Conservation (phyloP, 1,140 invertebrate species). For the Cepaea nemoralis region DNA sequence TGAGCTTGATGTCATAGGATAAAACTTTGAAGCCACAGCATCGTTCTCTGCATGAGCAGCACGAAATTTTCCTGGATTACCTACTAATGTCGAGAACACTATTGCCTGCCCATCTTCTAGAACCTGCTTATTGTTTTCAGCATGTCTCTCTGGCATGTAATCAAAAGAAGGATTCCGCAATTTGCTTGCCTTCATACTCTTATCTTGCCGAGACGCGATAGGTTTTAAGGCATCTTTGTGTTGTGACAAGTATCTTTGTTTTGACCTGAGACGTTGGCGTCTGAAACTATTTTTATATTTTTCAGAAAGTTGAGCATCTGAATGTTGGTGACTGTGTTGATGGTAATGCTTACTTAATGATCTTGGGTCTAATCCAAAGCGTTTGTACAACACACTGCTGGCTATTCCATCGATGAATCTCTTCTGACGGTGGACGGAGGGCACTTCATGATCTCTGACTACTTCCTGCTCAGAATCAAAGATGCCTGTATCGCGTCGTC, state of each 20-base stretch:
- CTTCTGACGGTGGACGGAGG: background rate
- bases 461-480: background rate
- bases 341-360: background rate
- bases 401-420: slow-evolving; percentile 1
- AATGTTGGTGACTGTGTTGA: background rate
- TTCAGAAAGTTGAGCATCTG: background rate
- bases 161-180: background rate
- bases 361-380: background rate
- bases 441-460: background rate
- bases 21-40: background rate
- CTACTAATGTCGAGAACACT: background rate
- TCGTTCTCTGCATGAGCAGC: background rate
- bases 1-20: background rate
- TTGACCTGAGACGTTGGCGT: background rate
- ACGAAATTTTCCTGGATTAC: background rate
- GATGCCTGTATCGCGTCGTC: background rate
- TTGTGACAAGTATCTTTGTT: background rate
- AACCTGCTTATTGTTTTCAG: background rate
- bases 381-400: background rate
- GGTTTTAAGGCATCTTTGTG: background rate
- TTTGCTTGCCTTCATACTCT: background rate
- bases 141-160: background rate
- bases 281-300: background rate
- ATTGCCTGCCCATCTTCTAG: background rate
- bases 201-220: background rate